Evolutionary conservation across 2,888 invertebrate genomes (phyloP), one percentile per base, ranked within the genome.

Genomic region (Scaptomyza tumidula): DNA sequence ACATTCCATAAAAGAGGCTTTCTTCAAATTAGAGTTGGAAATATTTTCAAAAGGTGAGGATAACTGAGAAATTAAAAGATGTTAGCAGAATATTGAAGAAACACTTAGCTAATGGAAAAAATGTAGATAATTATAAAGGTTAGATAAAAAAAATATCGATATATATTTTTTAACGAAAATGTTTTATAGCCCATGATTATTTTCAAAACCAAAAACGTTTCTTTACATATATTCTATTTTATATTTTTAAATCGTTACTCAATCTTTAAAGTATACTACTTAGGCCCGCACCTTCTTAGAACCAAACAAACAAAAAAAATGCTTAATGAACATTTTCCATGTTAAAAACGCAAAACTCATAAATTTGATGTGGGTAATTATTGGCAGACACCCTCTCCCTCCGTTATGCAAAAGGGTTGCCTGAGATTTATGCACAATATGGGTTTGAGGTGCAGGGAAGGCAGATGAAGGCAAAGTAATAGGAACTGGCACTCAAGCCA

Each of bases 341-440:
- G 19, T 49, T 41, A 10, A 31, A 50, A 41, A 29, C 52, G 27
- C 16, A 11, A 41, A 45, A 53, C 39, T 14, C 62, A 27, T 50
- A 46, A 81, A 75, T 66, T 74, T 69, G 52, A 83, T 86, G 81
- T 66, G 82, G 87, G 87, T 81, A 86, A 86, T 83, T 84, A 82
- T 78, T 80, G 67, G 69, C 69, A 73, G 72, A 24, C 48, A 9
- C 7, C 16, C 16, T 2, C 0, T 7, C 6, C 7, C 13, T 16
- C 10, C 48, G 27, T 9, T 35, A 19, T 39, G 50, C 43, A 33
- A 43, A 66, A 53, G 78, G 64, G 68, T 58, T 75, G 52, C 5
- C 64, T 52, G 58, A 68, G 71, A 73, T 77, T 80, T 78, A 74
- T 67, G 53, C 45, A 45, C 37, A 46, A 59, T 60, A 29, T 60